A percentile compares a stretch with the other conserved stretches of the same genome.
phyloP scores from a whole-genome alignment of 2,888 invertebrate species.

The Drosophila yooni region DNA sequence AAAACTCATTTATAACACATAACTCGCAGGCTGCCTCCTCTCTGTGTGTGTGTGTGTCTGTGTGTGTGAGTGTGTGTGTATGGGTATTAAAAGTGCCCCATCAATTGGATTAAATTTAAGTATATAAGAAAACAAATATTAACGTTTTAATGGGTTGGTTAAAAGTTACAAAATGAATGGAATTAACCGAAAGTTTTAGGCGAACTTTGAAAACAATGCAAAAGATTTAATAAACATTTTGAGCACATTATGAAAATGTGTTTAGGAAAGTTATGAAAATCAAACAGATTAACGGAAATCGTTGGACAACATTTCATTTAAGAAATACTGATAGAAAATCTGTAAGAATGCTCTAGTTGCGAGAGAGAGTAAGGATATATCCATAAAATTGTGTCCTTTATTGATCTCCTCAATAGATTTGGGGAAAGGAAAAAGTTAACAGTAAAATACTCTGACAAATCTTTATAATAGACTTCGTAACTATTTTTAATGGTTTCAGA shows the following conservation, averaged over 20 bases:
- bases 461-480: background rate
- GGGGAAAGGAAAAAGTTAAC: background rate
- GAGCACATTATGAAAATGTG: background rate
- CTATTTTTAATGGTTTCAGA: background rate
- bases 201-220: conserved; percentile 4
- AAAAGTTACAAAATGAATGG: conserved; percentile 1
- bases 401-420: background rate
- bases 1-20: conserved; percentile 47
- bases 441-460: background rate
- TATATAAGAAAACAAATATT: conserved; percentile 13
- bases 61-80: background rate
- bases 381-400: background rate
- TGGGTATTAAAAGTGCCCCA: conserved; percentile 12
- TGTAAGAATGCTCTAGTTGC: background rate
- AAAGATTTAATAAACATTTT: conserved; percentile 10
- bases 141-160: conserved; percentile 3
- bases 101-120: conserved; percentile 23
- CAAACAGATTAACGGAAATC: background rate
- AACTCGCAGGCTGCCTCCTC: conserved; percentile 9
- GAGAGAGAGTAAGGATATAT: background rate
- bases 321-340: no score
- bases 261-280: background rate
- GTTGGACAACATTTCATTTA: background rate
- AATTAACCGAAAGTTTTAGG: conserved; percentile 1
- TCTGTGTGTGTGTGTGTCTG: background rate